Evolutionary conservation across 2,797 vertebrate genomes (phyloP).

Genomic region (Cichlasoma orientale): DNA sequence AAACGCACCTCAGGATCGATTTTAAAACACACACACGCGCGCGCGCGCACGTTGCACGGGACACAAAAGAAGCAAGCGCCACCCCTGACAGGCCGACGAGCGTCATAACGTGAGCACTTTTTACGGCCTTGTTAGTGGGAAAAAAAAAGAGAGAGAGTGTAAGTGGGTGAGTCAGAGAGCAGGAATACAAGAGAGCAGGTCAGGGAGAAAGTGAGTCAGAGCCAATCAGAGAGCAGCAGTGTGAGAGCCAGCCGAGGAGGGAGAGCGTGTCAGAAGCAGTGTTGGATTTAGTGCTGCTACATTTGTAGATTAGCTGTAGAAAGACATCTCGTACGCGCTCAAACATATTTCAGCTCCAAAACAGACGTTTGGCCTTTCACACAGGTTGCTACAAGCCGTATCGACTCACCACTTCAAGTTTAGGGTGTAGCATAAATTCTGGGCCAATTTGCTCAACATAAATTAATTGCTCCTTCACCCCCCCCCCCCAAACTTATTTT

Average conservation of each 20-base stretch:
- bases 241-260: neutral
- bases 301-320: conserved; percentile 56
- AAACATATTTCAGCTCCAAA: conserved; percentile 51
- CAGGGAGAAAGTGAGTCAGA: conserved; percentile 25
- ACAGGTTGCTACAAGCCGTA: conserved; percentile 17
- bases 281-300: conserved; percentile 49
- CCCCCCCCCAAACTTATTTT: neutral
- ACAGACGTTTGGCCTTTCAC: conserved; percentile 45
- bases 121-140: conserved; percentile 15
- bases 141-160: conserved; percentile 2
- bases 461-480: conserved; percentile 47
- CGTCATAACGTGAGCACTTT: neutral
- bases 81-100: neutral
- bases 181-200: conserved; percentile 23
- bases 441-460: conserved; percentile 52
- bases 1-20: neutral
- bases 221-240: conserved; percentile 37
- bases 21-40: neutral
- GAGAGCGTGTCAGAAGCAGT: conserved; percentile 5
- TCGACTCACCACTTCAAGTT: conserved; percentile 34
- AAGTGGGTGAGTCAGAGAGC: conserved; percentile 46
- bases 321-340: conserved; percentile 34
- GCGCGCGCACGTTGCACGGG: too few relatives aligned
- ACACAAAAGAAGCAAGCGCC: neutral
- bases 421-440: conserved; percentile 56